These are phyloP conservation scores for Liasis olivaceus DNA, from an alignment of 2,797 vertebrate species.

Conservation along the genomic window DNA sequence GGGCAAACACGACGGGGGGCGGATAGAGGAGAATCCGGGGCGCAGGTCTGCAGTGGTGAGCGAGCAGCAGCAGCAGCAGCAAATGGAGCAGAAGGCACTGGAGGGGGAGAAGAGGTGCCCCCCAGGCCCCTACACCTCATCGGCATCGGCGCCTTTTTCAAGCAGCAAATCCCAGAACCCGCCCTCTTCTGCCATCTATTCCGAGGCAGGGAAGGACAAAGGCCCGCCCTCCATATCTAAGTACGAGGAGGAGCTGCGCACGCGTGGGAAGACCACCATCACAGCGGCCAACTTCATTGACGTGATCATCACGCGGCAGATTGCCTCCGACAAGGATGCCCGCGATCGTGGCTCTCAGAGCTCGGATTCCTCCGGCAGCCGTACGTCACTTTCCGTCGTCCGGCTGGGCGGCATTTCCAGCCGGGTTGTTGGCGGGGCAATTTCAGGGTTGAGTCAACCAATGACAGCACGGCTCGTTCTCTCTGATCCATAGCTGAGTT, in stretches of 20 bases:
- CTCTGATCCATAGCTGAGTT: no score
- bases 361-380: conserved; percentile 94
- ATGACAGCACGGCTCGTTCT: no score
- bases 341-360: conserved; percentile 93
- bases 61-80: conserved; percentile 78
- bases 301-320: conserved; percentile 98
- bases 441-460: background rate
- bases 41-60: conserved; percentile 76
- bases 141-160: conserved; percentile 69
- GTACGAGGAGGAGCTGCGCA: conserved; percentile 96
- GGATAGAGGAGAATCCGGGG: conserved; percentile 83
- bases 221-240: conserved; percentile 91
- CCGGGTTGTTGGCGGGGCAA: background rate
- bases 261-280: conserved; percentile 96
- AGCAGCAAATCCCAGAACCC: conserved; percentile 85
- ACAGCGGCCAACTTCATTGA: conserved; percentile 99
- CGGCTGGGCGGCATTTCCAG: background rate
- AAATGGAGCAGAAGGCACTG: conserved; percentile 80
- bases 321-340: conserved; percentile 95
- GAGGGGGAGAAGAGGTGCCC: conserved; percentile 87
- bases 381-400: conserved; percentile 78
- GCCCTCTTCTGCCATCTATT: conserved; percentile 79
- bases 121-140: conserved; percentile 84
- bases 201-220: conserved; percentile 88
- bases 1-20: conserved; percentile 83